Conservation (phyloP, 2,797 vertebrate genomes). For the Toxotes lorentzi region DNA sequence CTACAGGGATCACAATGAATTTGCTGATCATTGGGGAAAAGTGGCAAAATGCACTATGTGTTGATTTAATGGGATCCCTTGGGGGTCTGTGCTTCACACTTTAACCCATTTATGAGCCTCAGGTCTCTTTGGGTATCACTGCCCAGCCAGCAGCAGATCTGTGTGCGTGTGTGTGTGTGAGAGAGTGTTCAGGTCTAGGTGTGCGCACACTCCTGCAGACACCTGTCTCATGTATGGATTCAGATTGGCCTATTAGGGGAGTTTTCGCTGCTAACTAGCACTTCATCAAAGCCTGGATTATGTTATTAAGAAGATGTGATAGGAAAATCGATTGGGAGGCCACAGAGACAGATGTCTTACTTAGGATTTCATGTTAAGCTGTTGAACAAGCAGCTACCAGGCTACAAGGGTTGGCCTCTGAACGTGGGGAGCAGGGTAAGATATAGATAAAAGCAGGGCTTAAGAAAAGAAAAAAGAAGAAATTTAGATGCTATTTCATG, state of each 20-base stretch:
- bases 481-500: no score
- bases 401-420: conserved; percentile 11
- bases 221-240: conserved; percentile 52
- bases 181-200: conserved; percentile 11
- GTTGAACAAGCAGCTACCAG: conserved; percentile 28
- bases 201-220: conserved; percentile 34
- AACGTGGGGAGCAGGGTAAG: background rate
- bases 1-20: conserved; percentile 62
- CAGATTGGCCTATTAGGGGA: conserved; percentile 51
- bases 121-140: conserved; percentile 32
- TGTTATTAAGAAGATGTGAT: conserved; percentile 73
- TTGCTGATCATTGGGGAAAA: conserved; percentile 63
- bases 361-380: conserved; percentile 48
- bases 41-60: conserved; percentile 53
- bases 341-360: conserved; percentile 69
- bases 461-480: no score
- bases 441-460: no score
- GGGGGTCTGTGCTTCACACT: conserved; percentile 54
- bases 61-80: conserved; percentile 76
- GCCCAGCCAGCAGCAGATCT: conserved; percentile 18
- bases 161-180: conserved; percentile 25
- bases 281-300: conserved; percentile 67
- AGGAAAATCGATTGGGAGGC: conserved; percentile 69
- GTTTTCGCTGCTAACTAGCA: conserved; percentile 55
- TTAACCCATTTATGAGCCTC: conserved; percentile 54